A percentile compares a stretch with the other conserved stretches of the same genome.
These are phyloP conservation scores for Lordiphosa fenestrarum DNA, from an alignment of 2,888 invertebrate genomes.

Conservation along the genomic window DNA sequence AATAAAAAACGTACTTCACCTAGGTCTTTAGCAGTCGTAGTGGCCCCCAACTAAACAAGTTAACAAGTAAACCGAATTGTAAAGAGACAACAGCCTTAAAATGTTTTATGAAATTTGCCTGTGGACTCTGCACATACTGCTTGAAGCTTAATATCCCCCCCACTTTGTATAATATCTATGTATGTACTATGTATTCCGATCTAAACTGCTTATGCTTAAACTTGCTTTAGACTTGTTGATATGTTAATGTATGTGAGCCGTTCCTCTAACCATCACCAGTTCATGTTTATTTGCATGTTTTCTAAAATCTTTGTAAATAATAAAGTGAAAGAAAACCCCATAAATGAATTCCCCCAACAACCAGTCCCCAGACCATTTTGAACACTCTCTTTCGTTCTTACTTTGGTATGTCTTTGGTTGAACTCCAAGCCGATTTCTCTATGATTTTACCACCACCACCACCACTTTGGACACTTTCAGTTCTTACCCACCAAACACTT, in stretches of 20 bases:
- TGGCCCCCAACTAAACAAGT: too few relatives aligned
- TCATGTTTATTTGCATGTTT: slow-evolving; percentile 51
- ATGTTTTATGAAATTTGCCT: slow-evolving; percentile 22
- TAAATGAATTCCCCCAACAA: slow-evolving; percentile 30
- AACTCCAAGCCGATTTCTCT: slow-evolving; percentile 38
- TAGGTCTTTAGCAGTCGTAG: too few relatives aligned
- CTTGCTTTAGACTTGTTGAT: slow-evolving; percentile 12
- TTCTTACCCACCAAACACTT: slow-evolving; percentile 30
- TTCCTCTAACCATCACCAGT: slow-evolving; percentile 20
- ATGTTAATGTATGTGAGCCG: slow-evolving; percentile 12
- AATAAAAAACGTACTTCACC: neutral
- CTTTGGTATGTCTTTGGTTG: slow-evolving; percentile 23
- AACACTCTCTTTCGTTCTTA: slow-evolving; percentile 38
- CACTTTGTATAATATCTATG: slow-evolving; percentile 8
- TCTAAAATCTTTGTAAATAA: slow-evolving; percentile 4
- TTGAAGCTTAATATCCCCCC: slow-evolving; percentile 31
- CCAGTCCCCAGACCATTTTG: slow-evolving; percentile 46
- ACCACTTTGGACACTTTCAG: slow-evolving; percentile 36
- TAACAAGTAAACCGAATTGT: slow-evolving; percentile 20
- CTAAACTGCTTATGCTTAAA: slow-evolving; percentile 23
- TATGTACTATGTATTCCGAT: neutral
- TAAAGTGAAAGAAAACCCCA: slow-evolving; percentile 23
- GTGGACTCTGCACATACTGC: slow-evolving; percentile 37
- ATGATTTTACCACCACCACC: slow-evolving; percentile 41
- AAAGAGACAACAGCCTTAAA: slow-evolving; percentile 19